Evolutionary conservation across 2,113 vertebrate species (phyloP).

Genomic region (Seriola quinqueradiata): DNA sequence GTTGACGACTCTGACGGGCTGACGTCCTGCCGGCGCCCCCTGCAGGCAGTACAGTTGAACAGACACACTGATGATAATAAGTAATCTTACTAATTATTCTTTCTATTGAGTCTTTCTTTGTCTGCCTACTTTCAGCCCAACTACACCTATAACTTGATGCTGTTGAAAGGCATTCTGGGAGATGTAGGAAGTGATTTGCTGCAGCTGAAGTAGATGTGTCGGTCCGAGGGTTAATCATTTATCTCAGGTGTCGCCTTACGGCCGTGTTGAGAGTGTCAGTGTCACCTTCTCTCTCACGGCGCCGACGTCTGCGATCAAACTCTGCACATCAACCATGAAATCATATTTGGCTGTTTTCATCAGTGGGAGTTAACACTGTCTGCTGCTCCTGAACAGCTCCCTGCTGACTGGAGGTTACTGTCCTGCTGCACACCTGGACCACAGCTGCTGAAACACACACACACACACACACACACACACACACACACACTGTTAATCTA

Average conservation of each 20-base stretch:
- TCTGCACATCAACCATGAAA: slow-evolving; percentile 17
- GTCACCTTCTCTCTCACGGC: slow-evolving; percentile 5
- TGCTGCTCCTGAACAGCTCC: slow-evolving; percentile 48
- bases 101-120: too few relatives aligned
- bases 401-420: slow-evolving; percentile 31
- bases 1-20: too few relatives aligned
- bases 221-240: background rate
- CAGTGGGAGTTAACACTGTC: slow-evolving; percentile 23
- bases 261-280: slow-evolving; percentile 14
- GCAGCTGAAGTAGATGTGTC: background rate
- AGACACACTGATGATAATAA: too few relatives aligned
- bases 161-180: slow-evolving; percentile 13
- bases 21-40: too few relatives aligned
- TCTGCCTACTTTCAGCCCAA: too few relatives aligned
- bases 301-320: background rate
- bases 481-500: slow-evolving; percentile 13
- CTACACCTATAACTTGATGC: background rate
- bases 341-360: slow-evolving; percentile 44
- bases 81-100: too few relatives aligned
- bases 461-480: background rate
- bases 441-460: slow-evolving; percentile 35
- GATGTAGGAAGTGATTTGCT: background rate
- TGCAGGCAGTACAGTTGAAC: too few relatives aligned
- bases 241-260: background rate
- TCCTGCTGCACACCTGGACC: slow-evolving; percentile 56